Conservation (phyloP, 92 coral and sea anemone species). For the Actinernus sp. region DNA sequence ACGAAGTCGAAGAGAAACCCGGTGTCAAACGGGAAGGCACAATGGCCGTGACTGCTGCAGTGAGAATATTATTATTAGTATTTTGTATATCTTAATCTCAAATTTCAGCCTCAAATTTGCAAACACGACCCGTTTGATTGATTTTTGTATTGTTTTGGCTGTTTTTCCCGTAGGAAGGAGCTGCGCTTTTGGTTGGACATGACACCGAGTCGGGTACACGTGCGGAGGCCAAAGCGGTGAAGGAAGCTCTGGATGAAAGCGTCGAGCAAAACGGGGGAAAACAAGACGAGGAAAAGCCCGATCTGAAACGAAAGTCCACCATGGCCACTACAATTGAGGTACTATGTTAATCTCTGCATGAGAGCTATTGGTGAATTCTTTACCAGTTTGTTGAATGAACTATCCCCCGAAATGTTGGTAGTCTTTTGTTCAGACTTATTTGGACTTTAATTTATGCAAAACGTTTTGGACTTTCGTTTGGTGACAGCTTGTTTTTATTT, state of each 20-base stretch:
- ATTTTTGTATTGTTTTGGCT: not conserved
- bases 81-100: too few relatives aligned
- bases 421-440: slow-evolving; percentile 16
- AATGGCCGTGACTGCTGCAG: slow-evolving; percentile 87
- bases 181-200: slow-evolving; percentile 85
- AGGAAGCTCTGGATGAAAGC: slow-evolving; percentile 82
- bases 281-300: slow-evolving; percentile 89
- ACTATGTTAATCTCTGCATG: slow-evolving; percentile 1
- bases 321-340: slow-evolving; percentile 94
- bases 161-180: slow-evolving; percentile 82
- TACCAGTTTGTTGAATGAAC: slow-evolving; percentile 6
- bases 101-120: slow-evolving; percentile 8
- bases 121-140: not conserved
- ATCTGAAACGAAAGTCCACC: slow-evolving; percentile 89
- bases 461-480: too few relatives aligned
- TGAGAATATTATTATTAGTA: too few relatives aligned
- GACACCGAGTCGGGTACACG: slow-evolving; percentile 88
- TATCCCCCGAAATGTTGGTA: not conserved
- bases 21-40: slow-evolving; percentile 83
- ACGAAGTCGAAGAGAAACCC: slow-evolving; percentile 73
- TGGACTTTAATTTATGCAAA: slow-evolving; percentile 24
- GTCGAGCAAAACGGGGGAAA: slow-evolving; percentile 65
- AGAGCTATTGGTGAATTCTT: not conserved
- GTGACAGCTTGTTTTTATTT: too few relatives aligned
- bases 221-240: slow-evolving; percentile 87